Conservation (phyloP, 2,797 vertebrate genomes). For the Apogon hyalosoma region DNA sequence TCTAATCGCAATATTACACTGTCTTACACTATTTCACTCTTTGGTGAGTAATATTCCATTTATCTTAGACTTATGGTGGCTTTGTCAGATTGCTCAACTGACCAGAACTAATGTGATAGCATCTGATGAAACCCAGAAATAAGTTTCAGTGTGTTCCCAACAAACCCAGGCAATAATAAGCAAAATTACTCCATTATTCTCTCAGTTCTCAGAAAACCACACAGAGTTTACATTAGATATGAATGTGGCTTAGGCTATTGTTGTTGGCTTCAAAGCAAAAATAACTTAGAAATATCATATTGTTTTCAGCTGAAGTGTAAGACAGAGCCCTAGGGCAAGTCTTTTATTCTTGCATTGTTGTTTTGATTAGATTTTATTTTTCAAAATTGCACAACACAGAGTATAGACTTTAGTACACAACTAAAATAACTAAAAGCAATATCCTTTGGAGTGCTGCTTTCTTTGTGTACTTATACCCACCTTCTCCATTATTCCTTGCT, state of each 20-base stretch:
- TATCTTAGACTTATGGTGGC: conserved; percentile 31
- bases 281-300: conserved; percentile 63
- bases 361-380: conserved; percentile 83
- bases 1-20: neutral
- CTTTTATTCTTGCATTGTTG: conserved; percentile 74
- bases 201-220: conserved; percentile 14
- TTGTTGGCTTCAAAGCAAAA: conserved; percentile 59
- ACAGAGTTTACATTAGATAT: conserved; percentile 67
- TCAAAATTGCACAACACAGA: conserved; percentile 74
- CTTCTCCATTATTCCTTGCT: conserved; percentile 72
- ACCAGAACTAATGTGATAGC: conserved; percentile 58
- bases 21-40: neutral
- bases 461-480: conserved; percentile 71
- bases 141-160: conserved; percentile 19
- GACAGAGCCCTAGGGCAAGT: conserved; percentile 55
- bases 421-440: conserved; percentile 75
- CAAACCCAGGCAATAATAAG: conserved; percentile 58
- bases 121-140: conserved; percentile 41
- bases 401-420: conserved; percentile 65
- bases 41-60: neutral
- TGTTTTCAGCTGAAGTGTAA: conserved; percentile 63
- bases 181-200: conserved; percentile 63
- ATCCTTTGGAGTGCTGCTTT: conserved; percentile 72
- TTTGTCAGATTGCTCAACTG: conserved; percentile 36
- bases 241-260: conserved; percentile 54